Evolutionary conservation across 2,888 invertebrate genomes (phyloP).

Genomic region (Athrips mouffetella): DNA sequence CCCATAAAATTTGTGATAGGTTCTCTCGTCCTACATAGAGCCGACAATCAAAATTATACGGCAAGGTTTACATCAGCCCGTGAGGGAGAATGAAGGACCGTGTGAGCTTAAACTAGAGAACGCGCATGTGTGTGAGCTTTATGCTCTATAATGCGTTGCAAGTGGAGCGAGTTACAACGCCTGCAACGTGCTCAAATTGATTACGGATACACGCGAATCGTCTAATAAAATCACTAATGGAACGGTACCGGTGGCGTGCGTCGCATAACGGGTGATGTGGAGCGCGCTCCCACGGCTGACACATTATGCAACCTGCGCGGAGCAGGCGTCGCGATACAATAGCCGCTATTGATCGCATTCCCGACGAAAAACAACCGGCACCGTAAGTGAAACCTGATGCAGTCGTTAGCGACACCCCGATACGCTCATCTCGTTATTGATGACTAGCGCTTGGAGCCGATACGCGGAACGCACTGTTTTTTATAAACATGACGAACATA

Average conservation of each 20-base stretch:
- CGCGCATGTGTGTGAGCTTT: slow-evolving; percentile 46
- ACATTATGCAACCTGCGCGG: slow-evolving; percentile 66
- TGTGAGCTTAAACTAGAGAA: slow-evolving; percentile 49
- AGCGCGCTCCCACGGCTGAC: slow-evolving; percentile 67
- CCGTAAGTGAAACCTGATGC: slow-evolving; percentile 51
- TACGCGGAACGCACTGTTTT: slow-evolving; percentile 17
- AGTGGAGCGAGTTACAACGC: slow-evolving; percentile 60
- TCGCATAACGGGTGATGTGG: slow-evolving; percentile 66
- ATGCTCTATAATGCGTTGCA: slow-evolving; percentile 58
- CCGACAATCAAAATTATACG: slow-evolving; percentile 47
- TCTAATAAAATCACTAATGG: slow-evolving; percentile 75
- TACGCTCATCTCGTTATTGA: slow-evolving; percentile 11
- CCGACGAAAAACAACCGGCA: slow-evolving; percentile 52
- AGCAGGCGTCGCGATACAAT: slow-evolving; percentile 50
- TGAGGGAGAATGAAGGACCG: slow-evolving; percentile 38
- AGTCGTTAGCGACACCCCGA: slow-evolving; percentile 30
- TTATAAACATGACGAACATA: background rate
- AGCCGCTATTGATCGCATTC: slow-evolving; percentile 52
- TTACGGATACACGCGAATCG: slow-evolving; percentile 72
- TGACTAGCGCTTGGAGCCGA: slow-evolving; percentile 8
- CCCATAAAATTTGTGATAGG: slow-evolving; percentile 46
- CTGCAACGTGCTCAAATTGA: slow-evolving; percentile 63
- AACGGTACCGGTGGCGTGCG: slow-evolving; percentile 75
- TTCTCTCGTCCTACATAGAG: slow-evolving; percentile 42
- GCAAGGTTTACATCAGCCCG: slow-evolving; percentile 44